Conservation (phyloP, 1,140 invertebrate genomes). For the Drosophila prosaltans region DNA sequence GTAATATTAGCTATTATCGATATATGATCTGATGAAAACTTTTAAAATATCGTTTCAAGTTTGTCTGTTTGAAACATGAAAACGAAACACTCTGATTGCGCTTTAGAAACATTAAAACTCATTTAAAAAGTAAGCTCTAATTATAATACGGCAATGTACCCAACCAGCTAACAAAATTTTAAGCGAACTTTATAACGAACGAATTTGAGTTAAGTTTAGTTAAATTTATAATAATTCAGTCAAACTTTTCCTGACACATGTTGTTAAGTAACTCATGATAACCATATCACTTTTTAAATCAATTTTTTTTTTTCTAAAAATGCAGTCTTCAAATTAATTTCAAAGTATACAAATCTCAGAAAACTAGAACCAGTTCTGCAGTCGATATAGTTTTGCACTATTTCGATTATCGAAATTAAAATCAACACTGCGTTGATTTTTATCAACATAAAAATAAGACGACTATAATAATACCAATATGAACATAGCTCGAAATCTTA, state of each 20-base stretch:
- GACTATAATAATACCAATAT: constrained; percentile 11
- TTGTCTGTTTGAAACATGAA: neutral
- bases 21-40: neutral
- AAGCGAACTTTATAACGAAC: no score
- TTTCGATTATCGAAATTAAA: neutral
- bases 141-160: no score
- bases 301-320: no score
- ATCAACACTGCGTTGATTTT: constrained; percentile 2
- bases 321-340: neutral
- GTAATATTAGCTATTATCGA: neutral
- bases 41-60: neutral
- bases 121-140: no score
- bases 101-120: no score
- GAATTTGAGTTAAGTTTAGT: no score
- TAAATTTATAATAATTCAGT: no score
- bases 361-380: neutral
- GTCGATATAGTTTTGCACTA: neutral
- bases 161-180: no score
- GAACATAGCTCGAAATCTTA: constrained; percentile 3
- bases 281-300: no score
- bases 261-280: no score
- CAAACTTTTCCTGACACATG: no score
- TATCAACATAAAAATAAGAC: constrained; percentile 6
- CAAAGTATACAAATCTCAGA: neutral
- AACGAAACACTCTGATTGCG: neutral